phyloP scores from a whole-genome alignment of 2,113 vertebrate species.

The Tupaia tana region DNA sequence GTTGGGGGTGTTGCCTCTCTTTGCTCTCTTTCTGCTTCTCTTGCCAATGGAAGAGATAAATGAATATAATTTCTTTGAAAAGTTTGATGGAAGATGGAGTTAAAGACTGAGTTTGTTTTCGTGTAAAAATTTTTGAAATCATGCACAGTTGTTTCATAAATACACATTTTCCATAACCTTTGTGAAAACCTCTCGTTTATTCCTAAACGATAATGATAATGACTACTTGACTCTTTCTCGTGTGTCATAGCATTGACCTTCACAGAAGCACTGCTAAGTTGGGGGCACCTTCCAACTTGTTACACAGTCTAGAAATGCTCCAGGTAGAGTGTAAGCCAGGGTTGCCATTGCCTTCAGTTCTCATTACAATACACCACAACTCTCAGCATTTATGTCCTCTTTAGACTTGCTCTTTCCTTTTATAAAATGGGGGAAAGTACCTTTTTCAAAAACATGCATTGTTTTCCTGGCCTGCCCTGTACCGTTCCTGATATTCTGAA shows the following conservation, averaged over 20 bases:
- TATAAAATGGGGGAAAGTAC: background rate
- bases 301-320: rapidly evolving
- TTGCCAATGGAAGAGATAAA: too few relatives aligned
- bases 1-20: too few relatives aligned
- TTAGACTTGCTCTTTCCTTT: background rate
- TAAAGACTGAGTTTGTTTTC: too few relatives aligned
- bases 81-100: too few relatives aligned
- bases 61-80: too few relatives aligned
- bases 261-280: background rate
- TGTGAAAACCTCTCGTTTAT: background rate
- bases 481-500: constrained; percentile 72
- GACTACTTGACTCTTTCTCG: background rate
- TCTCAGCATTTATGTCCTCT: background rate
- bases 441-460: background rate
- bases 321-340: background rate
- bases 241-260: background rate
- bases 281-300: background rate
- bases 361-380: background rate
- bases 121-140: too few relatives aligned
- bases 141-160: too few relatives aligned
- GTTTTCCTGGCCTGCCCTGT: background rate
- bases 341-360: background rate
- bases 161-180: too few relatives aligned
- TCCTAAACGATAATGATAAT: background rate
- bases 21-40: too few relatives aligned